A percentile compares a stretch with the other conserved stretches of the same genome.
Conservation (phyloP, 2,797 vertebrate species). For the Anomalospiza imberbis region DNA sequence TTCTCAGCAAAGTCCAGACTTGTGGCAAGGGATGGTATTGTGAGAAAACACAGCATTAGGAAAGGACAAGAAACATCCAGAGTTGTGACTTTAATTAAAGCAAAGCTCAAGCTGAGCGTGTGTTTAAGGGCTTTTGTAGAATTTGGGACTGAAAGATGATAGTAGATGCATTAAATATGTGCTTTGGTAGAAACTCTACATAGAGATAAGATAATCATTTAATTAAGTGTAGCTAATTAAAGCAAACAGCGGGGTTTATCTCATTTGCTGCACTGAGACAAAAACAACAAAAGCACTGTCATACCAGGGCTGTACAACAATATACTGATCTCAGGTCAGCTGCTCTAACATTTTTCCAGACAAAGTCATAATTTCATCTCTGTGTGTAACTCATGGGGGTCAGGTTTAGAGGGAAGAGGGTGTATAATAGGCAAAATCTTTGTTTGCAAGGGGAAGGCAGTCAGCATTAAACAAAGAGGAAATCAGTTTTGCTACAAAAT, state of each 20-base stretch:
- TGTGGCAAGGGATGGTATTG: neutral
- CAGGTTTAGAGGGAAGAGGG: neutral
- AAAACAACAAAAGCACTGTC: neutral
- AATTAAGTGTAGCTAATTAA: slow-evolving; percentile 14
- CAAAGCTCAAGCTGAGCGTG: neutral
- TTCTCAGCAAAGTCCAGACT: neutral
- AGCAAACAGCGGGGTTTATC: neutral
- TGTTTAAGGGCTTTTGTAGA: neutral
- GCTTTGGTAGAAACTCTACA: neutral
- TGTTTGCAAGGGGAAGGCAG: neutral
- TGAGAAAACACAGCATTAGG: neutral
- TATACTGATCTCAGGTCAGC: neutral
- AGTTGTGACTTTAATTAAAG: neutral
- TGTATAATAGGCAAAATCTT: neutral
- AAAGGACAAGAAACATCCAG: neutral
- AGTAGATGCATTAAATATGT: neutral
- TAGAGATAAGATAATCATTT: neutral
- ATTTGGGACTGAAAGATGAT: neutral
- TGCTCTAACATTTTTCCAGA: neutral
- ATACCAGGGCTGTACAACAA: neutral
- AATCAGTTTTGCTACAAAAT: neutral
- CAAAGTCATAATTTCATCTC: neutral
- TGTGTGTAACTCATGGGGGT: neutral
- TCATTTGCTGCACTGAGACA: neutral
- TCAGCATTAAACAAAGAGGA: neutral